phyloP scores from a whole-genome alignment of 2,888 invertebrate species.

The Idaea biselata region DNA sequence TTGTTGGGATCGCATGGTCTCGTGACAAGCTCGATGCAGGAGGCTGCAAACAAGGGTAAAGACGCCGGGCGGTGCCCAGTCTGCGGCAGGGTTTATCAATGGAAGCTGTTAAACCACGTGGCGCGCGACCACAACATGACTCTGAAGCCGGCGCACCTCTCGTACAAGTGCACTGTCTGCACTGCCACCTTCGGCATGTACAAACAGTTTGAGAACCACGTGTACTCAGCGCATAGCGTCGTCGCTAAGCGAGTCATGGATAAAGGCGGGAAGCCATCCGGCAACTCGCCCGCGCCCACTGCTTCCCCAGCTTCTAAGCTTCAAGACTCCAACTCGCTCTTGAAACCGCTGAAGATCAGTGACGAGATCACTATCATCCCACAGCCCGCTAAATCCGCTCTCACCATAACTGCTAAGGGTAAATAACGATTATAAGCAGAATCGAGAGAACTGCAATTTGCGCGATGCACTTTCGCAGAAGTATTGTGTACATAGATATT shows the following conservation, averaged over 20 bases:
- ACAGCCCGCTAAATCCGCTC: slow-evolving; percentile 85
- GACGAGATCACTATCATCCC: slow-evolving; percentile 96
- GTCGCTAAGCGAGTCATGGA: slow-evolving; percentile 93
- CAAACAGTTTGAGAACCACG: slow-evolving; percentile 96
- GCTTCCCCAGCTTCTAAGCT: slow-evolving; percentile 37
- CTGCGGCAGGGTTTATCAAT: slow-evolving; percentile 90
- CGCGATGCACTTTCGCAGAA: slow-evolving; percentile 58
- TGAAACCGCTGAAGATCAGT: slow-evolving; percentile 93
- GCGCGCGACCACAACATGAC: slow-evolving; percentile 96
- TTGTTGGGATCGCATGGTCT: slow-evolving; percentile 96
- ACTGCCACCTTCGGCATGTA: slow-evolving; percentile 98
- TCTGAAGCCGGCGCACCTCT: slow-evolving; percentile 94
- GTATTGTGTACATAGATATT: slow-evolving; percentile 73
- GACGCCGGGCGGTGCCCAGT: slow-evolving; percentile 97
- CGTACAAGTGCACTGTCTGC: slow-evolving; percentile 97
- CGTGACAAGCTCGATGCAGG: slow-evolving; percentile 97
- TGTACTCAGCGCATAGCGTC: slow-evolving; percentile 95
- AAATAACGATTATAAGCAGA: slow-evolving; percentile 63
- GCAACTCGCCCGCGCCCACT: slow-evolving; percentile 51
- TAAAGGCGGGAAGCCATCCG: slow-evolving; percentile 77
- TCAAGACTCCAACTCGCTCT: slow-evolving; percentile 80
- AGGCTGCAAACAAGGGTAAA: slow-evolving; percentile 96
- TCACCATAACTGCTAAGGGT: slow-evolving; percentile 72
- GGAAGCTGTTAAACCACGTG: slow-evolving; percentile 96
- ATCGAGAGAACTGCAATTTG: slow-evolving; percentile 36